phyloP scores from a whole-genome alignment of 2,113 vertebrate genomes.

The Panthera leo region DNA sequence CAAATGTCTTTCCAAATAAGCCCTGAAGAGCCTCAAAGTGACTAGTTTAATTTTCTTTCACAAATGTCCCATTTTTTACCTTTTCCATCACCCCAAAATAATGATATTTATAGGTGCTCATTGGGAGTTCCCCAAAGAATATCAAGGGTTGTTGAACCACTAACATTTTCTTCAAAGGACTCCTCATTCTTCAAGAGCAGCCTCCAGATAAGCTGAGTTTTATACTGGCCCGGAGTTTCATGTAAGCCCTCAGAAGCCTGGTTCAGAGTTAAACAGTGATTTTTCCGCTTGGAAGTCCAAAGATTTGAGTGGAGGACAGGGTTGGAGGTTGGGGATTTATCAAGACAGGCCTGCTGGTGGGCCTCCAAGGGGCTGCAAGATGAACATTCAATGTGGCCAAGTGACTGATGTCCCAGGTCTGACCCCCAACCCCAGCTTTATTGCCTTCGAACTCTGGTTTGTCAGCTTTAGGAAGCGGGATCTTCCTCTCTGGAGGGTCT shows the following conservation, averaged over 20 bases:
- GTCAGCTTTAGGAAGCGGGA: background rate
- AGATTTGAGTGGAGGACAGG: background rate
- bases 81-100: background rate
- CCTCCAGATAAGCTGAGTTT: background rate
- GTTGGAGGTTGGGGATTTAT: background rate
- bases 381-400: background rate
- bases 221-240: background rate
- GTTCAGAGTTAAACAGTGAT: background rate
- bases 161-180: background rate
- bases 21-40: background rate
- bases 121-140: background rate
- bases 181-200: background rate
- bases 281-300: background rate
- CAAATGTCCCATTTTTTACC: background rate
- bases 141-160: background rate
- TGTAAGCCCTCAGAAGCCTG: background rate
- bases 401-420: background rate
- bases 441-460: background rate
- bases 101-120: background rate
- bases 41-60: background rate
- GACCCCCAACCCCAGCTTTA: background rate
- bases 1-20: background rate
- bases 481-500: background rate
- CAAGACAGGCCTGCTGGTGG: background rate
- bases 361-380: fast-evolving